Base-by-base conservation (phyloP, 2,113 vertebrate species). In the Xyrauchen texanus region DNA sequence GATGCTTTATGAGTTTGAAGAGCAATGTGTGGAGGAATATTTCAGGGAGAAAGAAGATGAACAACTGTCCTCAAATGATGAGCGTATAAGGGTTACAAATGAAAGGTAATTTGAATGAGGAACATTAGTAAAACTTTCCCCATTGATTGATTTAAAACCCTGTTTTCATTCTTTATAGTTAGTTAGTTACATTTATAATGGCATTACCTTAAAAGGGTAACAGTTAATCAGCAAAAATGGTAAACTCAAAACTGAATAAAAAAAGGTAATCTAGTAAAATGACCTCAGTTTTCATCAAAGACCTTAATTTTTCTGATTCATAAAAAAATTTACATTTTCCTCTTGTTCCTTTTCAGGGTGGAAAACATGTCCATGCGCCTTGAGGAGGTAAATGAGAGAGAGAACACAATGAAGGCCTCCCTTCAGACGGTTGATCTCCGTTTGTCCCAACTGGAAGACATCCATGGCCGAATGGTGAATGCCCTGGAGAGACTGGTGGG, bases 361-460 rank as follows among this genome's bases (percentile, higher is more conserved):
- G 98, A 99, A 90, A 98, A 97, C 15, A 99, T 99, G 98, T 94
- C 95, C 2, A 99, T 99, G 95, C 95, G 96, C 45, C 87, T 99
- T 83, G 97, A 99, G 88, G 98, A 99, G 88, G 94, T 99, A 72
- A 97, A 98, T 0, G 98, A 99, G 85, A 93, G 97, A 81, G 97
- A 98, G 80, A 95, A 95, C 83, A 97, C 96, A 4, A 98, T 98
- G 96, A 99, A 99, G 86, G 95, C 97, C 0, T 96, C 98, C 58
- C 92, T 99, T 6, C 98, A 99, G 90, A 98, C 96, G 0, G 96
- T 98, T 0, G 98, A 99, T 84, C 94, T 99, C 4, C 95, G 97
- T 0, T 92, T 99, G 21, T 94, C 95, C 42, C 97, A 98, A 6
- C 82, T 99, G 53, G 97, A 99, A 78, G 97, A 99, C 76, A 88